Conservation (phyloP, 2,113 vertebrate genomes). For the Hydrochoerus hydrochaeris region DNA sequence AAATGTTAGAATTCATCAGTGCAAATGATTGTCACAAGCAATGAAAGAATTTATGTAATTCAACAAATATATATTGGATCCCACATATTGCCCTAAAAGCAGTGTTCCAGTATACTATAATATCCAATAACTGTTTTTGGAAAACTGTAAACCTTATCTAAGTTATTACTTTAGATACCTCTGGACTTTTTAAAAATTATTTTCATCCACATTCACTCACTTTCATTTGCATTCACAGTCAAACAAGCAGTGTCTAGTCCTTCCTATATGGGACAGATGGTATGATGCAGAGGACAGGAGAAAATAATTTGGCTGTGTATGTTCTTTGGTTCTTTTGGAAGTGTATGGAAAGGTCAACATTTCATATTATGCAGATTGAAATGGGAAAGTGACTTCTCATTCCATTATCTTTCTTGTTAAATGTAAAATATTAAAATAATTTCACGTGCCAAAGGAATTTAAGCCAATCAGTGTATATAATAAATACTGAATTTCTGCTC, state of each 20-base stretch:
- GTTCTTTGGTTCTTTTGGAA: not conserved
- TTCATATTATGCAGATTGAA: not conserved
- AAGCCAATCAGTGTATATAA: not conserved
- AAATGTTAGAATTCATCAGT: not conserved
- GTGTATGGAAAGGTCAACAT: not conserved
- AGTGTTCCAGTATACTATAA: not conserved
- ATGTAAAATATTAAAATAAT: not conserved
- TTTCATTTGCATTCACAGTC: constrained; percentile 24
- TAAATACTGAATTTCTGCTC: not conserved
- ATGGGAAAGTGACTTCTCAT: not conserved
- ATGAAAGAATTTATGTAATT: too few species aligned
- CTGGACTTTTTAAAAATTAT: not conserved
- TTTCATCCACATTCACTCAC: not conserved
- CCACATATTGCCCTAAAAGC: not conserved
- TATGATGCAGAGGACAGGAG: not conserved
- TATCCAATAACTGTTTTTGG: not conserved
- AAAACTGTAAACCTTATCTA: not conserved
- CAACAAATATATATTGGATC: not conserved
- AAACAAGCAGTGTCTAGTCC: not conserved
- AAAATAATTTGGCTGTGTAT: constrained; percentile 11
- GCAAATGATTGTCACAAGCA: not conserved
- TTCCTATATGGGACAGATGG: constrained; percentile 29
- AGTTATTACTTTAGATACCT: not conserved
- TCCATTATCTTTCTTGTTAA: not conserved
- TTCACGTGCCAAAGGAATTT: not conserved